These are phyloP conservation scores for Rallus crepitans DNA, from an alignment of 2,797 vertebrate genomes.

Conservation along the genomic window DNA sequence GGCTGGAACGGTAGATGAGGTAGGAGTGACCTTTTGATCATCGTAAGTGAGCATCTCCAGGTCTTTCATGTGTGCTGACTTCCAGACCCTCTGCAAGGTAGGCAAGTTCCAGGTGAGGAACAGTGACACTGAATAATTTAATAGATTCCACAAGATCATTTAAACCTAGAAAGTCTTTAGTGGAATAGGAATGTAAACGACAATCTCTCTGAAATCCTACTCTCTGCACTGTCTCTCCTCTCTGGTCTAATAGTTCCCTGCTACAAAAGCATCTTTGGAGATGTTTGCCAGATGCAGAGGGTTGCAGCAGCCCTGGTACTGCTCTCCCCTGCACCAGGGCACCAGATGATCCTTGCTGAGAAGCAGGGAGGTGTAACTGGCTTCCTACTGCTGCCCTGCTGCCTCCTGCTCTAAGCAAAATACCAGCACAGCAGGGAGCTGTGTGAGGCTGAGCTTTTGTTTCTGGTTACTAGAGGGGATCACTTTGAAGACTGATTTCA, in stretches of 20 bases:
- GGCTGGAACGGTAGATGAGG: neutral
- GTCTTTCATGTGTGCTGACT: neutral
- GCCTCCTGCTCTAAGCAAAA: conserved; percentile 62
- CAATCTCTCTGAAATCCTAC: neutral
- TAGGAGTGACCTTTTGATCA: neutral
- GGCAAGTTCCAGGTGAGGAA: neutral
- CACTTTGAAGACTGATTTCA: conserved; percentile 70
- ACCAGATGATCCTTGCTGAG: conserved; percentile 3
- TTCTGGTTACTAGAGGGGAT: conserved; percentile 65
- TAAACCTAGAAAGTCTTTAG: neutral
- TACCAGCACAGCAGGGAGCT: conserved; percentile 53
- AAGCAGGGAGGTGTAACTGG: conserved; percentile 53
- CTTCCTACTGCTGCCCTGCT: conserved; percentile 31
- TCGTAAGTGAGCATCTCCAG: neutral
- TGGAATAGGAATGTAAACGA: neutral
- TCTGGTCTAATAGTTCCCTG: conserved; percentile 9
- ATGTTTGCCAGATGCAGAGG: neutral
- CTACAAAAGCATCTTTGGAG: conserved; percentile 19
- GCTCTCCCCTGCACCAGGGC: conserved; percentile 1
- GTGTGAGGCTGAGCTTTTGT: conserved; percentile 58
- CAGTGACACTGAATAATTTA: neutral
- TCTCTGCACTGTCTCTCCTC: neutral
- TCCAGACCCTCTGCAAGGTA: neutral
- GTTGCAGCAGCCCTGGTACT: neutral
- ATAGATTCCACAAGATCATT: neutral